Base-by-base conservation (phyloP, 1,140 invertebrate species). In the Drosophila oshimai region DNA sequence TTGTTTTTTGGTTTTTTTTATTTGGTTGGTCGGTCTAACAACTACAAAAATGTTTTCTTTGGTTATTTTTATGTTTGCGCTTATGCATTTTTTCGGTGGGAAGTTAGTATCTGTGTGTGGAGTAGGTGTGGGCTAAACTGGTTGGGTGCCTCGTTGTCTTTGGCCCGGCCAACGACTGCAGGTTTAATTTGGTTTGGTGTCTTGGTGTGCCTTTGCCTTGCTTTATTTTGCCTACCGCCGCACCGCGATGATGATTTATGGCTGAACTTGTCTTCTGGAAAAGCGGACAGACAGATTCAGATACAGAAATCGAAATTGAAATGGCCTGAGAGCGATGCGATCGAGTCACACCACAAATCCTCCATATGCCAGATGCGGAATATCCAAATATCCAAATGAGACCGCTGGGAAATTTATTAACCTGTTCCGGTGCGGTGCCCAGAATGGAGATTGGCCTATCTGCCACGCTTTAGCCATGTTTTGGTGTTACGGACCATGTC, bases 71-170 rank as follows among this genome's bases (percentile, higher is more conserved):
- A 61, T 80, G 51, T 69, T 84, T 50, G 60, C 64, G 64, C 58
- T 71, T 73, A 65, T 80, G 81, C 53, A 75, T 86, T 87, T 83
- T 71, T 72, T 71, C 28, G 75, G 80, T 86, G 80, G 60, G 75
- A 87, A 80, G 81, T 61, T 61, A 22, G 42, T 67, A 29, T 61
- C 46, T 67, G 60, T 72, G 54, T 74, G 55, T 72, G 61, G 62
- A 87, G 62, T 83, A 86, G 83, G 81, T 86, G 81, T 86, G 81
- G 76, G 77, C 76, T 42, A 86, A 84, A 86, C 81, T 87, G 81
- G 81, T 86, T 87, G 76, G 49, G 44, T 57, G 65, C 34, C 65
- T 42, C 26, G 36, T 57, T 49, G 49, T 57, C 44, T 46, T 29
- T 31, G 34, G 64, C 36, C 51, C 29, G 51, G 42, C 51, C 67